Conservation (phyloP, 2,113 vertebrate genomes). For the Calidris pugnax region DNA sequence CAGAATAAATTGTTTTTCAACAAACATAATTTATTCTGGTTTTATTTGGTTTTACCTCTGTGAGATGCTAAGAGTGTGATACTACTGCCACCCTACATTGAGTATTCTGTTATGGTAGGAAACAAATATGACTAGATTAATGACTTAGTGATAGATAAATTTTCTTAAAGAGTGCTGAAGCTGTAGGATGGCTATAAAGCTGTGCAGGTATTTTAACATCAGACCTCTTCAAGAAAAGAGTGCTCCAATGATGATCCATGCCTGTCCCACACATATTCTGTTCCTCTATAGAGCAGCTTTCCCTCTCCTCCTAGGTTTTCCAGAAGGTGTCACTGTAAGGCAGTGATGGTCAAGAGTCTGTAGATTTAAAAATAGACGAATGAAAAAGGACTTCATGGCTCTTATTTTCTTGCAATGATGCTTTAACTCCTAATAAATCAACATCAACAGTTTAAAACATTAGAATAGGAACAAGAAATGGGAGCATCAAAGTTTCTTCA, state of each 20-base stretch:
- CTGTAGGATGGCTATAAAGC: background rate
- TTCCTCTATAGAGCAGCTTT: background rate
- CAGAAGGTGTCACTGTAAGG: conserved; percentile 75
- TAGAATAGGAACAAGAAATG: background rate
- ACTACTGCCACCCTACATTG: background rate
- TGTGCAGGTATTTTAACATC: background rate
- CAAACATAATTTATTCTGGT: background rate
- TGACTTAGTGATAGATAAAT: background rate
- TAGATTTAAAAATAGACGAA: background rate
- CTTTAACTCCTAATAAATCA: conserved; percentile 24
- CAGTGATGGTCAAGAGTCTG: conserved; percentile 18
- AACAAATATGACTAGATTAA: background rate
- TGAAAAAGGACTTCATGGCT: background rate
- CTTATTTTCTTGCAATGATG: background rate
- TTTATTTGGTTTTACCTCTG: background rate
- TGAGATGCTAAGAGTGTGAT: background rate
- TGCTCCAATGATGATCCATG: background rate
- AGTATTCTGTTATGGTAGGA: background rate
- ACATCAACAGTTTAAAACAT: background rate
- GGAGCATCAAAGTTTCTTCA: background rate
- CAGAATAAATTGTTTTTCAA: background rate
- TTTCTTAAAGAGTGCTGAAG: background rate
- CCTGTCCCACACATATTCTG: accelerated
- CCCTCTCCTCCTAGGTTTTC: conserved; percentile 42
- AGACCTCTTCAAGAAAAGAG: background rate